These are phyloP conservation scores for Melanophora roralis DNA, from an alignment of 2,888 invertebrate genomes.

Conservation along the genomic window DNA sequence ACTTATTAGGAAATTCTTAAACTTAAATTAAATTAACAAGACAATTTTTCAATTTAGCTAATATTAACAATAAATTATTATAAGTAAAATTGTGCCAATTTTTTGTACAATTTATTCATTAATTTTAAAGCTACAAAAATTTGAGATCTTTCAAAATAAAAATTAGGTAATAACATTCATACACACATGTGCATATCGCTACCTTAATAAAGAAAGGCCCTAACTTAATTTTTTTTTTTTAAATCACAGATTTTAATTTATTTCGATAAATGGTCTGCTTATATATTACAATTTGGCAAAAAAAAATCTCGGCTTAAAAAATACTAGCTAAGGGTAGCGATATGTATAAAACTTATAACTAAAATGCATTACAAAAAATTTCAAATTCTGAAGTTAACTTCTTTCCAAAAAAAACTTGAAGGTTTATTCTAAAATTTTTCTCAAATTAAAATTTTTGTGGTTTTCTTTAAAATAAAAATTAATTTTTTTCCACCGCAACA, in stretches of 20 bases:
- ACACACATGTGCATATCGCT: not conserved
- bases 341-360: no score
- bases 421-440: constrained; percentile 35
- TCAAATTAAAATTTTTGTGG: constrained; percentile 48
- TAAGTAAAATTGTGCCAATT: not conserved
- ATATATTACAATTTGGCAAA: no score
- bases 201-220: no score
- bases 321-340: no score
- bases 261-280: no score
- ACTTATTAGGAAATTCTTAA: no score
- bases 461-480: constrained; percentile 9
- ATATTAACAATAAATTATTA: no score
- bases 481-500: not conserved
- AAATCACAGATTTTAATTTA: no score
- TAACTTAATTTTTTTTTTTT: no score
- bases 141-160: not conserved
- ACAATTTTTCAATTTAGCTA: constrained; percentile 22
- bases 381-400: constrained; percentile 29
- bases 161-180: not conserved
- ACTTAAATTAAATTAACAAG: not conserved
- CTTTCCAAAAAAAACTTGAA: no score
- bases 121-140: constrained; percentile 19
- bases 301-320: no score
- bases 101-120: no score
- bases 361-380: constrained; percentile 25